Conservation (phyloP, 1,140 invertebrate genomes). For the Trachelipus rathkii region DNA sequence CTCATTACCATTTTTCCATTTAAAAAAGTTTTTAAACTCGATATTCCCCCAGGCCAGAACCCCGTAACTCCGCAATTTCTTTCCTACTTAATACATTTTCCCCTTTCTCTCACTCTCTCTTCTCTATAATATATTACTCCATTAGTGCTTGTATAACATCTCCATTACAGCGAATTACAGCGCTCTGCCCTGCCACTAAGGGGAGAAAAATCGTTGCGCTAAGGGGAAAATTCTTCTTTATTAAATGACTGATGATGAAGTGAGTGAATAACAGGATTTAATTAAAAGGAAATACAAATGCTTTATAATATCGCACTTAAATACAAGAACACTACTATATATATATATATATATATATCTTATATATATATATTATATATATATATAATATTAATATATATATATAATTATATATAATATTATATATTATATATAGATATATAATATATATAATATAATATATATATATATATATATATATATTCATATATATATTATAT, state of each 20-base stretch:
- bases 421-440: neutral
- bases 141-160: conserved; percentile 1
- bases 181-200: too few species aligned
- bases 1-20: conserved; percentile 9
- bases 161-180: neutral
- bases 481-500: too few species aligned
- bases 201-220: neutral
- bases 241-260: neutral
- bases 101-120: neutral
- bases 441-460: neutral
- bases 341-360: neutral
- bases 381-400: conserved; percentile 15
- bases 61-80: neutral
- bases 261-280: too few species aligned
- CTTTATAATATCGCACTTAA: too few species aligned
- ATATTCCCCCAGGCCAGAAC: too few species aligned
- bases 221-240: neutral
- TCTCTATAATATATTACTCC: neutral
- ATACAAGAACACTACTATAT: too few species aligned
- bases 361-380: conserved; percentile 11
- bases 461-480: too few species aligned
- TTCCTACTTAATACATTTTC: neutral
- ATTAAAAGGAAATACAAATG: too few species aligned
- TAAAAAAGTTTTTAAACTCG: neutral
- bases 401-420: conserved; percentile 15